Evolutionary conservation across 2,888 invertebrate species (phyloP), one percentile per base, ranked within the genome.

Genomic region (Andrena minutula): DNA sequence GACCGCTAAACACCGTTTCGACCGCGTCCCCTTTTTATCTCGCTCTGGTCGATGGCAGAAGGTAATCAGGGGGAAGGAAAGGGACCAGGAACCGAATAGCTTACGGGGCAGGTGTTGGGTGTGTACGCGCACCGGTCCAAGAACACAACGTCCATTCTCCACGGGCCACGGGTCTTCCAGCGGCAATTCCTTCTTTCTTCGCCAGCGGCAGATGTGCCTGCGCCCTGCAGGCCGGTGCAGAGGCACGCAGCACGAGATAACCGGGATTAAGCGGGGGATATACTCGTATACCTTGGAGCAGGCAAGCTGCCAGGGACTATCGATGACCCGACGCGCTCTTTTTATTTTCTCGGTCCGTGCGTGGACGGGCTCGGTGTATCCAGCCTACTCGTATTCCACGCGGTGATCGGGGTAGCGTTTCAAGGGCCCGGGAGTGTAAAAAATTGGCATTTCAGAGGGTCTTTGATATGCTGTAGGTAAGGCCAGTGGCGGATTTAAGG

Each of bases 211-310:
- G 83, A 83, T 82, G 77, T 68, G 88, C 75, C 86, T 82, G 71
- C 69, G 75, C 86, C 75, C 86, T 82, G 71, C 69, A 77, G 84
- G 63, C 76, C 77, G 83, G 73, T 79, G 83, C 75, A 71, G 58
- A 77, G 83, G 71, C 87, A 82, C 68, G 86, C 83, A 83, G 76
- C 65, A 74, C 75, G 63, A 86, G 85, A 89, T 89, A 89, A 88
- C 85, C 82, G 75, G 77, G 83, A 89, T 86, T 82, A 79, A n/a
- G n/a, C 72, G 51, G 47, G 28, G 81, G 73, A 76, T 32, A 8
- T 32, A 2, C 26, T 2, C 8, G 7, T 8, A 8, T 8, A 35
- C 82, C 75, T 75, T 69, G 56, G 58, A 32, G 64, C 30, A 61
- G 71, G 72, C 82, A 79, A 76, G 83, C 82, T 79, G 83, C 69